Conservation (phyloP, 1,140 invertebrate species). For the Zaprionus nigranus region DNA sequence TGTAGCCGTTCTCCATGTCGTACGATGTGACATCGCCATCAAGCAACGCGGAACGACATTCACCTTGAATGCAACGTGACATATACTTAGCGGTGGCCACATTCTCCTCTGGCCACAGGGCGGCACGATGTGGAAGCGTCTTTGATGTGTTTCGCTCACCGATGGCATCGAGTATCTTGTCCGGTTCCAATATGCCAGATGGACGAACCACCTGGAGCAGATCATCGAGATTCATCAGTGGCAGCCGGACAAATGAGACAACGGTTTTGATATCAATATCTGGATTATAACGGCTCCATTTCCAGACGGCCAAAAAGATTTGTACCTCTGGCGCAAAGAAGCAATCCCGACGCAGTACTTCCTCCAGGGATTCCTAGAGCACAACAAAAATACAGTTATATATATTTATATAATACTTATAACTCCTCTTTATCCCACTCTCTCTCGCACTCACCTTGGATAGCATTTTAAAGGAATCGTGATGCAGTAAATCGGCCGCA, state of each 20-base stretch:
- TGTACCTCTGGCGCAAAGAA: constrained; percentile 98
- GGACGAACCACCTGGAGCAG: constrained; percentile 94
- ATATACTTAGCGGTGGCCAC: constrained; percentile 91
- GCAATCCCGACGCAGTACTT: constrained; percentile 95
- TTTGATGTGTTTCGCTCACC: constrained; percentile 91
- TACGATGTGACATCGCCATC: constrained; percentile 91
- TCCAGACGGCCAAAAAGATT: constrained; percentile 95
- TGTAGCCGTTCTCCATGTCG: constrained; percentile 88
- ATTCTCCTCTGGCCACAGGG: constrained; percentile 94
- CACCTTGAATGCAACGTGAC: constrained; percentile 93
- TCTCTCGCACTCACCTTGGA: constrained; percentile 88
- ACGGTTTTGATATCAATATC: constrained; percentile 86
- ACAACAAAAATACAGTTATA: background rate
- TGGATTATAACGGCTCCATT: constrained; percentile 93
- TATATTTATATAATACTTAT: constrained; percentile 32
- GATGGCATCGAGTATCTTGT: constrained; percentile 97
- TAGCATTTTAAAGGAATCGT: constrained; percentile 93
- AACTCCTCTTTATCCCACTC: background rate
- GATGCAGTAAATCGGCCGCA: constrained; percentile 92
- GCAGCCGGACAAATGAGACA: constrained; percentile 90
- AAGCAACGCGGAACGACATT: constrained; percentile 93
- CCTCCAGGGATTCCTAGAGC: constrained; percentile 88
- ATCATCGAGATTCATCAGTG: constrained; percentile 93
- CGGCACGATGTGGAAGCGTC: constrained; percentile 92
- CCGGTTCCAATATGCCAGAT: constrained; percentile 93